Percentiles rank a stretch among this genome's conserved stretches.
Evolutionary conservation across 1,140 invertebrate genomes (phyloP).

Genomic region (Campoletis sonorensis): DNA sequence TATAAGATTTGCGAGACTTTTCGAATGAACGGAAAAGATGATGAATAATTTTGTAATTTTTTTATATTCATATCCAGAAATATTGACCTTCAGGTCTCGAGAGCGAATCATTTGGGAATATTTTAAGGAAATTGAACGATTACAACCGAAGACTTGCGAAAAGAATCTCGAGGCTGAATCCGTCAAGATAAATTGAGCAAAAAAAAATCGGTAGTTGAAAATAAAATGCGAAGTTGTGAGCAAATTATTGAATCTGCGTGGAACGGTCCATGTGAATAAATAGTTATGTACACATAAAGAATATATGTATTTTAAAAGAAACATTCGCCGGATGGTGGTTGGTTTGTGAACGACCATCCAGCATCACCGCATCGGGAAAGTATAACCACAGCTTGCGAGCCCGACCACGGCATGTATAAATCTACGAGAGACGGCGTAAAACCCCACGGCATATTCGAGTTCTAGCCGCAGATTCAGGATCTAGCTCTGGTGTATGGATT

Average conservation of each 20-base stretch:
- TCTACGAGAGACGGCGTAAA: constrained; percentile 22
- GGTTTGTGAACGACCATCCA: background rate
- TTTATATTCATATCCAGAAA: too few species aligned
- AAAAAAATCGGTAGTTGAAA: too few species aligned
- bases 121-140: too few species aligned
- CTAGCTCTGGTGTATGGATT: background rate
- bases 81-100: too few species aligned
- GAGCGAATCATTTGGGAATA: too few species aligned
- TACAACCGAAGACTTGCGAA: too few species aligned
- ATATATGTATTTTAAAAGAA: background rate
- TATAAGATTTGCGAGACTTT: too few species aligned
- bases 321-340: background rate
- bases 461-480: constrained; percentile 16
- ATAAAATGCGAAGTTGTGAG: background rate
- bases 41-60: too few species aligned
- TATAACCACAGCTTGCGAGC: constrained; percentile 22
- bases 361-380: constrained; percentile 22
- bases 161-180: too few species aligned
- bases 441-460: constrained; percentile 20
- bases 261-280: background rate
- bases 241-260: background rate
- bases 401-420: constrained; percentile 8
- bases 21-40: too few species aligned
- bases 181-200: too few species aligned
- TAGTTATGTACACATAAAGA: background rate